Conservation (phyloP, 37 sponge, comb jelly and placozoan species). For the Corticium candelabrum region DNA sequence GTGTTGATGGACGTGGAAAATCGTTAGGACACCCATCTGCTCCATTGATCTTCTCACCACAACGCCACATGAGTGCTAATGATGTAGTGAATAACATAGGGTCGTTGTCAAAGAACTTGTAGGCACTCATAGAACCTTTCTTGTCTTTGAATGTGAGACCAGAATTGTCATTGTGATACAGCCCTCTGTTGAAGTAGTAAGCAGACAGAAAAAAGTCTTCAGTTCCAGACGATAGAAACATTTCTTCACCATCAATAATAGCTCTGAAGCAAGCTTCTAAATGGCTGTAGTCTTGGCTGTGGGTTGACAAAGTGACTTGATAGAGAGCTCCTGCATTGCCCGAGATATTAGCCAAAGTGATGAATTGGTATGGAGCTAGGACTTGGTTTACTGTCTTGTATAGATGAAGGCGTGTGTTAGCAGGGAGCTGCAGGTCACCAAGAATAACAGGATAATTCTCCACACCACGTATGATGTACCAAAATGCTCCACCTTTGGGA, state of each 20-base stretch:
- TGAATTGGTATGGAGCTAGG: slow-evolving; percentile 32
- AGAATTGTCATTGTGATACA: slow-evolving; percentile 44
- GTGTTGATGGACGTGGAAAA: not conserved
- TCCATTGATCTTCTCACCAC: slow-evolving; percentile 40
- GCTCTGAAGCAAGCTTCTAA: slow-evolving; percentile 57
- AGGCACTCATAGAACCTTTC: slow-evolving; percentile 42
- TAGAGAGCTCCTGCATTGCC: slow-evolving; percentile 41
- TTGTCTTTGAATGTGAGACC: slow-evolving; percentile 35
- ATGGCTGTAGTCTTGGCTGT: slow-evolving; percentile 33
- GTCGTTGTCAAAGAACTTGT: slow-evolving; percentile 78
- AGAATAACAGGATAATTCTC: slow-evolving; percentile 49
- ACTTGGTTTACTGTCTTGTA: slow-evolving; percentile 42
- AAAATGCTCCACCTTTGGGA: slow-evolving; percentile 26
- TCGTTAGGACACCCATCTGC: slow-evolving; percentile 43
- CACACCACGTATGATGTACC: slow-evolving; percentile 71
- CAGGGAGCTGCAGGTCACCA: slow-evolving; percentile 52
- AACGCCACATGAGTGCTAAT: slow-evolving; percentile 47
- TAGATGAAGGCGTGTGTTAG: slow-evolving; percentile 33
- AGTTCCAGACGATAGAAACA: slow-evolving; percentile 67
- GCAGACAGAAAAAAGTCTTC: slow-evolving; percentile 80
- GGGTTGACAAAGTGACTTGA: slow-evolving; percentile 13
- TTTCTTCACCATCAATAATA: slow-evolving; percentile 28
- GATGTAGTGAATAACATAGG: slow-evolving; percentile 64
- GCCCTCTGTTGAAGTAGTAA: slow-evolving; percentile 57
- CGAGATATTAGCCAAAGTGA: slow-evolving; percentile 33